Evolutionary conservation across 92 coral and sea anemone genomes (phyloP), one percentile per base, ranked within the genome.

Genomic region (Porites lobata): DNA sequence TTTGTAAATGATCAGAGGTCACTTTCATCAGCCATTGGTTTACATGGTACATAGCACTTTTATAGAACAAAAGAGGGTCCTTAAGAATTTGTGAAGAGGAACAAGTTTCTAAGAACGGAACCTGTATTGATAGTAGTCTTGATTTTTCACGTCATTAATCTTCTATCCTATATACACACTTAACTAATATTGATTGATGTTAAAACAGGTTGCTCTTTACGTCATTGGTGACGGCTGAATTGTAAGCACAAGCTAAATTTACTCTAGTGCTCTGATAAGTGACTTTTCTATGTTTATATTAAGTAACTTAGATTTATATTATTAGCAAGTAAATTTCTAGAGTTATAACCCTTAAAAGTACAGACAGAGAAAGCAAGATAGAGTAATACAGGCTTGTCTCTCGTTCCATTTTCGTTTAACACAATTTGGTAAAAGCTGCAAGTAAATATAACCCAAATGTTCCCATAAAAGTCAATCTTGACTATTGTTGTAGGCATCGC

Each of bases 131-230:
- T 29, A 18, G 6, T 14, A 24, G 67, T 76, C 9, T 17, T 20
- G 43, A 65, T 19, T 81, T 80, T 54, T 56, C 72, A 43, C 19
- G 85, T 21, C 63, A 69, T 29, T 17, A 9, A 26, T 59, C 38
- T 58, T 18, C 70, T 15, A 24, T 17, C 29, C 77, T 56, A 81
- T 50, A 50, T 80, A 13, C 11, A 51, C 15, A 21, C 76, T 81
- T 81, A 7, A 69, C 69, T 82, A 38, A 1, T n/a, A 10, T n/a
- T 58, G 32, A 43, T 1, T 29, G 11, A 82, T 82, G 71, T 58
- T 70, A 78, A 19, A 82, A 82, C 9, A 69, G 56, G 15, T 56
- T 69, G 71, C 17, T 22, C 32, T 57, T 82, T 82, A 21, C 86
- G 78, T 82, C 86, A 82, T 57, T 80, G 67, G 75, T 63, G 57